phyloP scores from a whole-genome alignment of 2,888 invertebrate genomes.

The Ariolimax columbianus region DNA sequence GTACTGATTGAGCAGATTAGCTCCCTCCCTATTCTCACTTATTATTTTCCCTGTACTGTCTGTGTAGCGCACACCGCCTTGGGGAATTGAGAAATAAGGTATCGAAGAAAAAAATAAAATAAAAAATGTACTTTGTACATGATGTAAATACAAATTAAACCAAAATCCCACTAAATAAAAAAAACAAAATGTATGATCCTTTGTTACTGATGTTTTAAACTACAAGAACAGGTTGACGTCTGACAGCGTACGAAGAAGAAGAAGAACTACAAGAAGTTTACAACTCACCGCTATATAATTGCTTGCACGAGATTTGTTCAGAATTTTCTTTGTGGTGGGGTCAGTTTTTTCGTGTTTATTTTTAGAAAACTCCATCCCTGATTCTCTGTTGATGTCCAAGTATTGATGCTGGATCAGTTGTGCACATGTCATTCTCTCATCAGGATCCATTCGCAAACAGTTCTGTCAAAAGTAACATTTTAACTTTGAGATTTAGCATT shows the following conservation, averaged over 20 bases:
- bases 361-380: slow-evolving; percentile 55
- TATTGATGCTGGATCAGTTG: slow-evolving; percentile 93
- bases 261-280: neutral
- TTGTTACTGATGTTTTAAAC: neutral
- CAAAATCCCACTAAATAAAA: too few relatives aligned
- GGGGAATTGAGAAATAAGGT: too few relatives aligned
- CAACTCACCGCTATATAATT: slow-evolving; percentile 60
- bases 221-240: neutral
- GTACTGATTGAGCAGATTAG: too few relatives aligned
- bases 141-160: too few relatives aligned
- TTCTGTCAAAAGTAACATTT: slow-evolving; percentile 82
- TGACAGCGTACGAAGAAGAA: too few relatives aligned
- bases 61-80: too few relatives aligned
- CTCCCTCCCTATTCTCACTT: too few relatives aligned
- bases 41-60: too few relatives aligned
- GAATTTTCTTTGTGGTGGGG: slow-evolving; percentile 47
- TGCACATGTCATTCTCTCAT: slow-evolving; percentile 93
- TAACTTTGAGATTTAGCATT: neutral
- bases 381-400: slow-evolving; percentile 83
- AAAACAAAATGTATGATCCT: neutral
- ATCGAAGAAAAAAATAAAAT: too few relatives aligned
- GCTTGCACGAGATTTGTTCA: slow-evolving; percentile 57
- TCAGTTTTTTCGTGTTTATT: slow-evolving; percentile 47
- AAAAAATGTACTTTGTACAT: too few relatives aligned
- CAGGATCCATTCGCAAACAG: slow-evolving; percentile 96